Conservation (phyloP, 2,797 vertebrate genomes). For the Gymnothorax reevesii region DNA sequence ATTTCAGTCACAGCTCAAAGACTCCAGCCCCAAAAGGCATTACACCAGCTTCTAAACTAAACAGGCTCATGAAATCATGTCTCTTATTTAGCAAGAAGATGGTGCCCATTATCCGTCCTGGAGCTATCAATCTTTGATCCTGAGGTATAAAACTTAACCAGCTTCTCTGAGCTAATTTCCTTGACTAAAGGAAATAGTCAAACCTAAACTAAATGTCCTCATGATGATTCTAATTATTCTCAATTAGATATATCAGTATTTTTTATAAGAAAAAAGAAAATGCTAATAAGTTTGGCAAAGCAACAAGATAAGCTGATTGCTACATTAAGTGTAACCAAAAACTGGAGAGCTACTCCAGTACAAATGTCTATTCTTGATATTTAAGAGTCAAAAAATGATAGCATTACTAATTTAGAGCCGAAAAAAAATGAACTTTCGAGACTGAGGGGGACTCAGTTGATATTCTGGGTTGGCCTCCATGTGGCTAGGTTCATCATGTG, state of each 20-base stretch:
- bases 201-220: not conserved
- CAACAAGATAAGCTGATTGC: not conserved
- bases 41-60: slow-evolving; percentile 70
- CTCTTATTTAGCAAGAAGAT: slow-evolving; percentile 73
- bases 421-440: not conserved
- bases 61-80: slow-evolving; percentile 56
- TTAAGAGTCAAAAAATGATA: not conserved
- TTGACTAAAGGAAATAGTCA: slow-evolving; percentile 1
- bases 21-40: slow-evolving; percentile 57
- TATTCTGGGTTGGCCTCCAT: slow-evolving; percentile 88
- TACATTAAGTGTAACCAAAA: not conserved
- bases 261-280: not conserved
- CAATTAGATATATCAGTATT: not conserved
- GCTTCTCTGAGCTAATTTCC: slow-evolving; percentile 18
- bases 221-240: not conserved
- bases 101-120: slow-evolving; percentile 56
- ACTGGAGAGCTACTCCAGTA: not conserved
- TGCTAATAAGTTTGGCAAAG: not conserved
- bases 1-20: slow-evolving; percentile 56
- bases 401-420: not conserved
- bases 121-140: slow-evolving; percentile 54
- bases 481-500: slow-evolving; percentile 99
- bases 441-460: slow-evolving; percentile 30
- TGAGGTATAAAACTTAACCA: slow-evolving; percentile 28
- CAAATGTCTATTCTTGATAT: not conserved